phyloP scores from a whole-genome alignment of 2,797 vertebrate species.

The Tokudaia muenninki region DNA sequence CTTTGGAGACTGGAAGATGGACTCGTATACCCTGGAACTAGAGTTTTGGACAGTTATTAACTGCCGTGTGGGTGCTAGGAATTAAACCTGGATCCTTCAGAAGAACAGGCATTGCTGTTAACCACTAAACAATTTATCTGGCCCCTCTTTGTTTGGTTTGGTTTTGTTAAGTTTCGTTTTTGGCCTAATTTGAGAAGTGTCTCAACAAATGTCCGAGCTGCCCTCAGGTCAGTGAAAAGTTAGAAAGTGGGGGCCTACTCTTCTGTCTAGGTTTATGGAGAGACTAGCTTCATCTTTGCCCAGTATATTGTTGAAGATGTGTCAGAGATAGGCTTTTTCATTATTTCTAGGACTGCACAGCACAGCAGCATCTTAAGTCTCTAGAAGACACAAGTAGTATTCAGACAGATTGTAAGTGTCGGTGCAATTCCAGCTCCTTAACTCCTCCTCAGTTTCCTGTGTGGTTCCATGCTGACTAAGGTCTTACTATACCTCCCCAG shows the following conservation, averaged over 20 bases:
- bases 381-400: slow-evolving; percentile 18
- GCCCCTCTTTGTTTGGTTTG: not conserved
- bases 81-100: not conserved
- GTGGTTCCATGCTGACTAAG: not conserved
- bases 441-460: not conserved
- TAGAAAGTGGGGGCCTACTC: slow-evolving; percentile 1
- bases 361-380: not conserved
- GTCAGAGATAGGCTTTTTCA: slow-evolving; percentile 10
- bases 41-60: not conserved
- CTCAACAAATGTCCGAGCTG: not conserved
- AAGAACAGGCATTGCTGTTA: not conserved
- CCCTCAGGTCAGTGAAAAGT: not conserved
- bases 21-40: not conserved
- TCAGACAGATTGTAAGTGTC: slow-evolving; percentile 31
- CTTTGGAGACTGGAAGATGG: not conserved
- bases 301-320: not conserved
- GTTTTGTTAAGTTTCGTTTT: not conserved
- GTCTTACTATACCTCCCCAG: not conserved
- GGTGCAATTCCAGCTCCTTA: not conserved
- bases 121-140: not conserved
- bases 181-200: not conserved
- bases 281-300: not conserved
- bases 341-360: not conserved
- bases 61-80: not conserved
- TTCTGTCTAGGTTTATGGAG: not conserved